Conservation (phyloP, 2,113 vertebrate species). For the Scomber scombrus region DNA sequence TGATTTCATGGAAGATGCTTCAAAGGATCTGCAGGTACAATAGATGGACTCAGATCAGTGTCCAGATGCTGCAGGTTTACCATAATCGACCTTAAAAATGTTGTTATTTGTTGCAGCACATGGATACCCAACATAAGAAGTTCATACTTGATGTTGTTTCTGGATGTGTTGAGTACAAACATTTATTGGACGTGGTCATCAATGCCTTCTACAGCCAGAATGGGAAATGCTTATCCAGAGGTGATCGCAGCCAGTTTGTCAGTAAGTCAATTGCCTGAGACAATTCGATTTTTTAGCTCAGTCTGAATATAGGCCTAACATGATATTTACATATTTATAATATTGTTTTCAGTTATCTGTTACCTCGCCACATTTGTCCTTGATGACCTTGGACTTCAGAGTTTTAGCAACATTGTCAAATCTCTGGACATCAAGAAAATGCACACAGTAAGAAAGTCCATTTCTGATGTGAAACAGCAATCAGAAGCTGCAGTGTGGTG, state of each 20-base stretch:
- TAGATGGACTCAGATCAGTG: constrained; percentile 22
- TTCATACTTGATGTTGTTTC: constrained; percentile 87
- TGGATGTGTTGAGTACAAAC: constrained; percentile 89
- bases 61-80: neutral
- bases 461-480: constrained; percentile 1
- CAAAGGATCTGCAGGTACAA: constrained; percentile 85
- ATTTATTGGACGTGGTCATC: constrained; percentile 87
- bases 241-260: constrained; percentile 85
- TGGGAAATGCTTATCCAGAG: constrained; percentile 76
- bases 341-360: constrained; percentile 88
- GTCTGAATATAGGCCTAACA: neutral
- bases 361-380: constrained; percentile 90
- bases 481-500: neutral
- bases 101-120: constrained; percentile 61
- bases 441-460: constrained; percentile 83
- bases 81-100: neutral
- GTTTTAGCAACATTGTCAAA: constrained; percentile 87
- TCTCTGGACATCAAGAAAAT: constrained; percentile 87
- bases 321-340: neutral
- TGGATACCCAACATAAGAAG: constrained; percentile 74
- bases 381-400: constrained; percentile 87
- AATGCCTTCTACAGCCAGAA: constrained; percentile 87
- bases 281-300: neutral
- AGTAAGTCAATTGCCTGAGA: constrained; percentile 80
- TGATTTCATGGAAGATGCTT: constrained; percentile 84